Percentiles rank a stretch among this genome's conserved stretches.
Conservation (phyloP, 2,888 invertebrate genomes). For the Acanthosepion pharaonis region DNA sequence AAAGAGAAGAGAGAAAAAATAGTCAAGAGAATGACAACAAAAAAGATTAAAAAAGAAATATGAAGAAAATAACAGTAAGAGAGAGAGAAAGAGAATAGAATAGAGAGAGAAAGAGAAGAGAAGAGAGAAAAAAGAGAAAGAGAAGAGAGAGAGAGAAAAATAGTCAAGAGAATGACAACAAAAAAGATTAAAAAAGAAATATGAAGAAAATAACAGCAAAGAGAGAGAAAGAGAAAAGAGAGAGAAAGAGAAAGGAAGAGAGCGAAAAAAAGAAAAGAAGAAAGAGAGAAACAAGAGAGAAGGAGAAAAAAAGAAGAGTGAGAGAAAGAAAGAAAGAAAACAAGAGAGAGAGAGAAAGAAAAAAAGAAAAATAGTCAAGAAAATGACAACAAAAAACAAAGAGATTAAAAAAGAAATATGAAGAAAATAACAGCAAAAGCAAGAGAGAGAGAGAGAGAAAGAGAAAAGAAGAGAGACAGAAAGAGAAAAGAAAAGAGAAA, state of each 20-base stretch:
- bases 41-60: background rate
- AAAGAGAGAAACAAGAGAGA: background rate
- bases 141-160: background rate
- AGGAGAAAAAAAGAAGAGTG: conserved; percentile 39
- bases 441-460: no score
- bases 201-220: no score
- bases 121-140: background rate
- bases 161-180: background rate
- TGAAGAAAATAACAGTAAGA: no score
- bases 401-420: no score
- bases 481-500: no score
- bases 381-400: no score
- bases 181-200: background rate
- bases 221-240: no score
- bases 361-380: background rate
- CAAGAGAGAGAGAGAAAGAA: conserved; percentile 40
- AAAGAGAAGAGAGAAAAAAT: no score
- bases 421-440: no score
- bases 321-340: conserved; percentile 42
- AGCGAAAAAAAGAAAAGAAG: background rate
- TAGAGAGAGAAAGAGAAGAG: background rate
- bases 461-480: no score
- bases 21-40: background rate
- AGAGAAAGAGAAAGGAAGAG: background rate
- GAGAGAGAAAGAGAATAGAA: background rate